Conservation (phyloP, 2,888 invertebrate species). For the Drosophila quinaria region DNA sequence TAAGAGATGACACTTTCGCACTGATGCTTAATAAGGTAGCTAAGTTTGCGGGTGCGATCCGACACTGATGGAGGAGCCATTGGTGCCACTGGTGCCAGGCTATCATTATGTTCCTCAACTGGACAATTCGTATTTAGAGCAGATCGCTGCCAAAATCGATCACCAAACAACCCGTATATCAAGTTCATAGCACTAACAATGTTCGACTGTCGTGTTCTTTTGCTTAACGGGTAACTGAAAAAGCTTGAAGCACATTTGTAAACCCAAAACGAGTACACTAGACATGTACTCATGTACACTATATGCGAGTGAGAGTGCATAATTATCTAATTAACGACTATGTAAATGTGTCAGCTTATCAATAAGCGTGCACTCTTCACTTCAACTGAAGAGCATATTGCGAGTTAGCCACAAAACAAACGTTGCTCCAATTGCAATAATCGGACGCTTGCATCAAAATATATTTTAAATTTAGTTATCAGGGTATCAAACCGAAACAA, state of each 20-base stretch:
- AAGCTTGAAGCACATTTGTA: not conserved
- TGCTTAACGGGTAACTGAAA: not conserved
- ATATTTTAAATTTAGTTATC: too few relatives aligned
- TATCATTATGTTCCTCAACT: not conserved
- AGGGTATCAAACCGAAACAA: too few relatives aligned
- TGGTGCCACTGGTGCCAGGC: not conserved
- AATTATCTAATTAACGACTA: constrained; percentile 30
- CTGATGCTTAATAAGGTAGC: constrained; percentile 75
- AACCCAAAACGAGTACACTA: not conserved
- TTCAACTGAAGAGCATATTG: not conserved
- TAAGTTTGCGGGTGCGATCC: constrained; percentile 83
- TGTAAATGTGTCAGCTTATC: constrained; percentile 41
- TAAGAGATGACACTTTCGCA: constrained; percentile 23
- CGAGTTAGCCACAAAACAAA: not conserved
- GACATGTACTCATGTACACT: not conserved
- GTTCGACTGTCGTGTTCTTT: not conserved
- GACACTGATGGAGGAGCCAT: constrained; percentile 56
- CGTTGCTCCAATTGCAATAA: not conserved
- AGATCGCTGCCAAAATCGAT: constrained; percentile 3
- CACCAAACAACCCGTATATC: constrained; percentile 21
- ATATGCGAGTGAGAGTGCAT: not conserved
- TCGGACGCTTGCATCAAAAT: not conserved
- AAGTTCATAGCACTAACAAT: constrained; percentile 24
- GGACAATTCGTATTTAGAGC: not conserved
- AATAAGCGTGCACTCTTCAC: not conserved